Conservation (phyloP, 2,888 invertebrate genomes). For the Rhabditoides inermis region DNA sequence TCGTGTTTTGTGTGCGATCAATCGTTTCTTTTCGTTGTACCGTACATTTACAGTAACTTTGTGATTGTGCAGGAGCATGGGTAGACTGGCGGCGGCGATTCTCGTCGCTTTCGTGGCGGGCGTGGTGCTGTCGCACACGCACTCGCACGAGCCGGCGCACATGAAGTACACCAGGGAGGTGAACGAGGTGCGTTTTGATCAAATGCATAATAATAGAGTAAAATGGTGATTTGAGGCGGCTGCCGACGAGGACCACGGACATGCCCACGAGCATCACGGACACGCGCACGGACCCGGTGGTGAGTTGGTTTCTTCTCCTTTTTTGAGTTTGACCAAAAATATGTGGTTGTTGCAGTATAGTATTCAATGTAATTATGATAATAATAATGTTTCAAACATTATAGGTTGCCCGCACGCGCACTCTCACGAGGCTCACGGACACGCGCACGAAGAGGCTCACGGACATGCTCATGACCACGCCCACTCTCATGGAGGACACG, state of each 20-base stretch:
- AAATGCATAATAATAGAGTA: not conserved
- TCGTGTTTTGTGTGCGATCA: no score
- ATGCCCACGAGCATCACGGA: constrained; percentile 17
- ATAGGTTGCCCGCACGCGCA: constrained; percentile 5
- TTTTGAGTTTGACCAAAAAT: not conserved
- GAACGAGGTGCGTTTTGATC: constrained; percentile 27
- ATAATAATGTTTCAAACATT: no score
- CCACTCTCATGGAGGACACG: constrained; percentile 18
- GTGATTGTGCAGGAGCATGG: no score
- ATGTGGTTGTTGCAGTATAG: not conserved
- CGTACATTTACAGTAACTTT: no score
- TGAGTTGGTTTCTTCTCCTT: not conserved
- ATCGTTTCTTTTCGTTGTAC: no score
- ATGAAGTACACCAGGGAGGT: constrained; percentile 43
- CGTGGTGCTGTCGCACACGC: constrained; percentile 12
- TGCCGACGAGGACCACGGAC: constrained; percentile 10
- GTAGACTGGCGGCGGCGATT: no score
- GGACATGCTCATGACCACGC: constrained; percentile 30
- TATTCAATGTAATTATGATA: no score
- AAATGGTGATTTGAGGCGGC: constrained; percentile 6
- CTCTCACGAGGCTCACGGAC: constrained; percentile 11
- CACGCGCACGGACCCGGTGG: constrained; percentile 26
- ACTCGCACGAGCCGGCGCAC: constrained; percentile 40
- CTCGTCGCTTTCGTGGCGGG: constrained; percentile 7
- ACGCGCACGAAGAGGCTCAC: constrained; percentile 19